Evolutionary conservation across 2,888 invertebrate species (phyloP).

Genomic region (Xylophagus ater): DNA sequence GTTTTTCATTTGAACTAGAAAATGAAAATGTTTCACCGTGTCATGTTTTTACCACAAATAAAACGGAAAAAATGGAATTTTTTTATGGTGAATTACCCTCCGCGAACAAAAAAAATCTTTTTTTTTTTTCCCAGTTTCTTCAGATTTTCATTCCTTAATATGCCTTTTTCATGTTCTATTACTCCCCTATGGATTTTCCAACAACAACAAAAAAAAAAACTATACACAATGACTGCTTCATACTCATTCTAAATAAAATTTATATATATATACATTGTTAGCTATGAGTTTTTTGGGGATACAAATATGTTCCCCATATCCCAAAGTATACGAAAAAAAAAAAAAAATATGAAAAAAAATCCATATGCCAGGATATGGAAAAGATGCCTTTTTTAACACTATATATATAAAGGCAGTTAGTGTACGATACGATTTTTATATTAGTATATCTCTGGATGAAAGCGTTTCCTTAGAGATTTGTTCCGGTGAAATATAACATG

Average conservation of each 20-base stretch:
- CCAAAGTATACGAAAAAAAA: not conserved
- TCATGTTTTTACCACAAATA: slow-evolving; percentile 13
- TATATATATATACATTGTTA: too few species aligned
- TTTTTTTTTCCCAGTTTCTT: too few species aligned
- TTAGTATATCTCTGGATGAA: slow-evolving; percentile 9
- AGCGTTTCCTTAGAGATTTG: slow-evolving; percentile 12
- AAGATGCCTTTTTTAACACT: too few species aligned
- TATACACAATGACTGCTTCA: too few species aligned
- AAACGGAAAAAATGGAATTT: slow-evolving; percentile 13
- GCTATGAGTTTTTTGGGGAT: too few species aligned
- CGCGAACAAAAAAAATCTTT: slow-evolving; percentile 10
- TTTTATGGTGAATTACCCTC: slow-evolving; percentile 14
- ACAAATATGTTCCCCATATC: slow-evolving; percentile 1
- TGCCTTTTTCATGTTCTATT: slow-evolving; percentile 12
- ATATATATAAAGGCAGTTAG: too few species aligned
- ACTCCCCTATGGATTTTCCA: slow-evolving; percentile 9
- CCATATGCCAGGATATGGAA: too few species aligned
- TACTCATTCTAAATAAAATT: too few species aligned
- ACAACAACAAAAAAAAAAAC: not conserved
- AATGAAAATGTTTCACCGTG: too few species aligned
- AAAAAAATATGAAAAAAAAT: slow-evolving; percentile 2
- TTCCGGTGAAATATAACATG: slow-evolving; percentile 6
- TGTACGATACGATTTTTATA: too few species aligned
- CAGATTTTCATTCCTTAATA: slow-evolving; percentile 12
- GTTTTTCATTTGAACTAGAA: too few species aligned